Percentiles rank a stretch among this genome's conserved stretches.
phyloP scores from a whole-genome alignment of 1,140 invertebrate species.

The Drosophila albomicans region DNA sequence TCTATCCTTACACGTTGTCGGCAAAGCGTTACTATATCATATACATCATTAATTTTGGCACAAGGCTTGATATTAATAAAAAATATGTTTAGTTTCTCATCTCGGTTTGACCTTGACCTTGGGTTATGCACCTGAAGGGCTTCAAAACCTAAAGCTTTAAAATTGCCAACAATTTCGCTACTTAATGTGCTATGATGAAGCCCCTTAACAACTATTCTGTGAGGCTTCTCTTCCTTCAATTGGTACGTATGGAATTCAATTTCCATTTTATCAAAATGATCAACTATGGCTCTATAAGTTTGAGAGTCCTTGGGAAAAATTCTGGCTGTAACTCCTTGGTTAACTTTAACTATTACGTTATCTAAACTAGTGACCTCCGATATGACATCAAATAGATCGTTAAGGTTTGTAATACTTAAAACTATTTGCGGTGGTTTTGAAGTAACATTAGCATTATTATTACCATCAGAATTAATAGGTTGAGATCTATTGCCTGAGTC shows the following conservation, averaged over 20 bases:
- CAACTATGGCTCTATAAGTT: no score
- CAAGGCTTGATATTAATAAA: no score
- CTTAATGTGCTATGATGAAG: constrained; percentile 14
- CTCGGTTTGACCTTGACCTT: constrained; percentile 22
- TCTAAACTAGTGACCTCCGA: constrained; percentile 5
- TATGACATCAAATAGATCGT: constrained; percentile 16
- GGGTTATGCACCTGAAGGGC: constrained; percentile 25
- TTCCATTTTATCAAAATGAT: constrained; percentile 2
- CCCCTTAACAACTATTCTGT: constrained; percentile 17
- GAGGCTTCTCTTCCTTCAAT: constrained; percentile 20
- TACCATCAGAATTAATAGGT: neutral
- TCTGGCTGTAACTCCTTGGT: constrained; percentile 8
- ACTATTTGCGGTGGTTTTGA: constrained; percentile 19
- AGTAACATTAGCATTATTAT: neutral
- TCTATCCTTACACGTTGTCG: constrained; percentile 5
- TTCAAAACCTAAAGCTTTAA: constrained; percentile 10
- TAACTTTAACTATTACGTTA: constrained; percentile 20
- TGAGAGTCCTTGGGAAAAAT: no score
- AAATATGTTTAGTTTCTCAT: constrained; percentile 33
- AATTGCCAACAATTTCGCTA: constrained; percentile 3
- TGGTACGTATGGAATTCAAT: constrained; percentile 28
- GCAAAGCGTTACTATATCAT: no score
- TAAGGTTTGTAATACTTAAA: neutral
- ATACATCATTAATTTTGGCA: no score
- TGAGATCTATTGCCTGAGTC: neutral